Conservation (phyloP, 2,113 vertebrate species). For the Elanoides forficatus region DNA sequence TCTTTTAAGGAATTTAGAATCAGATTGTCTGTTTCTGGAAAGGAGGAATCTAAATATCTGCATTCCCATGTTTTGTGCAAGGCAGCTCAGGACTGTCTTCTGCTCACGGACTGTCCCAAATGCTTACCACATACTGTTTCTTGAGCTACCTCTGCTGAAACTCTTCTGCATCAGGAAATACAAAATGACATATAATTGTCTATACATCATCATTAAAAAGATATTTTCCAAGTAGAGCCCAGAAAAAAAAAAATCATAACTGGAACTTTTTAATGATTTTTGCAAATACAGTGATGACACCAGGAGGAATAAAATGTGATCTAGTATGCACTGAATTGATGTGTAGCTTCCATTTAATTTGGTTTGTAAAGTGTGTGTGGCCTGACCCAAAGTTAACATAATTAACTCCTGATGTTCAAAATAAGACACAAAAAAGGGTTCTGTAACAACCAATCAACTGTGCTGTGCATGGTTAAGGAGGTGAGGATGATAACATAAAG, state of each 20-base stretch:
- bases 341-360: not conserved
- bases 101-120: not conserved
- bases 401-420: not conserved
- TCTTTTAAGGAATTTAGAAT: not conserved
- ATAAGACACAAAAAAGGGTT: not conserved
- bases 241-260: not conserved
- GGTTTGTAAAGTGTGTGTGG: not conserved
- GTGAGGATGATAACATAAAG: not conserved
- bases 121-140: not conserved
- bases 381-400: not conserved
- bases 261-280: not conserved
- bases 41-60: not conserved
- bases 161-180: not conserved
- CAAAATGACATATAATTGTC: not conserved
- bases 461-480: not conserved
- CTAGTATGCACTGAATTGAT: not conserved
- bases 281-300: not conserved
- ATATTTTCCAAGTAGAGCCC: not conserved
- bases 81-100: not conserved
- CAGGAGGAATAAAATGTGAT: not conserved
- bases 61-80: not conserved
- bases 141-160: not conserved
- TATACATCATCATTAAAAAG: not conserved
- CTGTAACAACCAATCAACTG: not conserved
- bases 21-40: not conserved